Conservation (phyloP, 2,888 invertebrate species). For the Nebria brevicollis region DNA sequence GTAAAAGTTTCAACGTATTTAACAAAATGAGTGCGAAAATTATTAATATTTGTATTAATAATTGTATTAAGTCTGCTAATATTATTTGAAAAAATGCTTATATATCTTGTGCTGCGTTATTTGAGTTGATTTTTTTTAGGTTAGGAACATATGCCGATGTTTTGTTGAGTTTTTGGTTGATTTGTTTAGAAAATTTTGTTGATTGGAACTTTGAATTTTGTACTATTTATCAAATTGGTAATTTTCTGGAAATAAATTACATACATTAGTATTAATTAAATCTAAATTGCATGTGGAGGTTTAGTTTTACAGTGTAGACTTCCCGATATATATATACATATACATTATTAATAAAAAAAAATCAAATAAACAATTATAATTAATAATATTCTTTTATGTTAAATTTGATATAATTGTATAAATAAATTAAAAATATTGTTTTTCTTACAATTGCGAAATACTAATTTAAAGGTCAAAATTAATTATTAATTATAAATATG, state of each 20-base stretch:
- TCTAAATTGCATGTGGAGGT: not conserved
- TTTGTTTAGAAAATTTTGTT: conserved; percentile 26
- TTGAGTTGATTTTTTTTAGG: conserved; percentile 13
- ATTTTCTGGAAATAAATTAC: conserved; percentile 35
- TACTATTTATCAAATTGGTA: conserved; percentile 40
- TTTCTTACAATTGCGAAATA: not conserved
- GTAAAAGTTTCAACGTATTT: conserved; percentile 5
- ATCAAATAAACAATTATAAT: not conserved
- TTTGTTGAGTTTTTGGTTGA: conserved; percentile 16
- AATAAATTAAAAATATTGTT: not conserved
- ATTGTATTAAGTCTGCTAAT: not conserved
- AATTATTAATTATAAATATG: not conserved
- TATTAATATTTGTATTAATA: not conserved
- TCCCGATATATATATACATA: not conserved
- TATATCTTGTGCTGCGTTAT: conserved; percentile 21
- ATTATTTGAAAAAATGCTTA: not conserved
- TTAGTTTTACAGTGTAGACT: not conserved
- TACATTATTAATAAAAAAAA: no score
- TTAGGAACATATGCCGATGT: conserved; percentile 34
- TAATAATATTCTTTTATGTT: not conserved
- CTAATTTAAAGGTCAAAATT: not conserved
- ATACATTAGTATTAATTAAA: not conserved
- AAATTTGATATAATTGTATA: not conserved
- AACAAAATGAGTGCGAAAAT: not conserved
- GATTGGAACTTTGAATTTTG: conserved; percentile 38